Evolutionary conservation across 1,140 invertebrate genomes (phyloP).

Genomic region (Metopolophium dirhodum): DNA sequence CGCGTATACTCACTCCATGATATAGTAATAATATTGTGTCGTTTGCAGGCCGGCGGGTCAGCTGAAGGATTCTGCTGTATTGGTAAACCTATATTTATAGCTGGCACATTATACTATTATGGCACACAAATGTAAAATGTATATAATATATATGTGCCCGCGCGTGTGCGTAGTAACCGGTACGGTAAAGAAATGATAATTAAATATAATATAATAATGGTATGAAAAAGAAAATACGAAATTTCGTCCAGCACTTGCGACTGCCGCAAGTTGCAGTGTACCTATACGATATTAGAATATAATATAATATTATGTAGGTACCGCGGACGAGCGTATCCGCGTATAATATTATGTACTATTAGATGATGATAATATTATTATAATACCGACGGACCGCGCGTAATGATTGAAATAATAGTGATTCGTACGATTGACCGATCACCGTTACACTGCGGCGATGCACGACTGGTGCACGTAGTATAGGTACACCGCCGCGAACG

Average conservation of each 20-base stretch:
- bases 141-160: no score
- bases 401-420: not conserved
- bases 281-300: not conserved
- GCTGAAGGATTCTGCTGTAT: not conserved
- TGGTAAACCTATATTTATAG: not conserved
- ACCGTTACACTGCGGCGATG: not conserved
- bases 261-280: not conserved
- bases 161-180: not conserved
- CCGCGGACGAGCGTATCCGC: not conserved
- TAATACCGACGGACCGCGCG: not conserved
- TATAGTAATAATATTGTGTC: not conserved
- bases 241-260: not conserved
- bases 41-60: not conserved
- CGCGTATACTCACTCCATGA: not conserved
- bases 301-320: not conserved
- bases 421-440: not conserved
- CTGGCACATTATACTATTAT: not conserved
- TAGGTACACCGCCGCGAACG: not conserved
- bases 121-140: not conserved
- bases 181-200: not conserved
- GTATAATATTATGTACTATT: not conserved
- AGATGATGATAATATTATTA: not conserved
- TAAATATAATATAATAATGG: not conserved
- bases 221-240: not conserved
- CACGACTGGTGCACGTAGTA: not conserved